Conservation (phyloP, 2,797 vertebrate species). For the Phrynocephalus forsythii region DNA sequence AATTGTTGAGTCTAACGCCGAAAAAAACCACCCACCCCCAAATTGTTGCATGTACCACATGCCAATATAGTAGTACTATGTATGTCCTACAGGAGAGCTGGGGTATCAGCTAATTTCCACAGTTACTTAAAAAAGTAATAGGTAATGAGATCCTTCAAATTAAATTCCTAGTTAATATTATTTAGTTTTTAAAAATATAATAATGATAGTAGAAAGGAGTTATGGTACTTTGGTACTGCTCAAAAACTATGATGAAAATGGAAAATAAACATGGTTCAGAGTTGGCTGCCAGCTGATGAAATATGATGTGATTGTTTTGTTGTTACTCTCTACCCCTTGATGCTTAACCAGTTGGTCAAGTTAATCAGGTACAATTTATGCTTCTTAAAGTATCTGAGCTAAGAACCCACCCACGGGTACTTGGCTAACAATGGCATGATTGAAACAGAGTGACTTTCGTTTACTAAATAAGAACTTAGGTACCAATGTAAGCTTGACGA, state of each 20-base stretch:
- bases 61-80: too few species aligned
- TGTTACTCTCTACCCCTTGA: background rate
- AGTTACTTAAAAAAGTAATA: constrained; percentile 55
- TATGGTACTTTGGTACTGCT: constrained; percentile 7
- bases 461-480: too few species aligned
- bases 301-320: background rate
- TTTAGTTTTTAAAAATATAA: too few species aligned
- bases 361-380: too few species aligned
- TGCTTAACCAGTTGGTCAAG: background rate
- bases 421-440: too few species aligned
- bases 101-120: background rate
- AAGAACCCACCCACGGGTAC: too few species aligned
- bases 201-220: constrained; percentile 25
- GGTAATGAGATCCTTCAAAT: constrained; percentile 41
- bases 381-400: too few species aligned
- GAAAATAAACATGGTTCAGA: constrained; percentile 38
- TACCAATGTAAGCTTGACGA: too few species aligned
- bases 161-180: constrained; percentile 29
- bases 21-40: background rate
- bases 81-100: too few species aligned
- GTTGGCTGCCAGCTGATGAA: background rate
- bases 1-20: background rate
- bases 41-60: background rate
- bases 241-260: constrained; percentile 45
- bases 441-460: too few species aligned